Evolutionary conservation across 2,888 invertebrate genomes (phyloP), one percentile per base, ranked within the genome.

Genomic region (Yponomeuta sedellus): DNA sequence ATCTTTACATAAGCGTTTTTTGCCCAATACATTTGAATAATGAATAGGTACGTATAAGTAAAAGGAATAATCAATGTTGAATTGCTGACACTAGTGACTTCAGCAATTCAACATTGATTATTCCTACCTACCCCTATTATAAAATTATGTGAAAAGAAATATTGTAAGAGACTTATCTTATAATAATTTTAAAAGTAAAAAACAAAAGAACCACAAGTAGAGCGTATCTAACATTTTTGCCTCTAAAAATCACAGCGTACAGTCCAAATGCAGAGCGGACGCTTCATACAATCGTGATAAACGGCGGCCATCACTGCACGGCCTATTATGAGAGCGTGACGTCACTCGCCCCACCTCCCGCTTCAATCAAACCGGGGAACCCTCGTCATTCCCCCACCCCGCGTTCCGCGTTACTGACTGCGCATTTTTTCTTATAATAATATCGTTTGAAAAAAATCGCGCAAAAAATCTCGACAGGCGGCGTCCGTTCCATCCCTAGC

Each of bases 351-450:
- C 83, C 87, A 75, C 86, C 86, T 83, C 88, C 85, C 80, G 85
- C 86, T 88, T 88, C 89, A 88, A 89, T 88, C 89, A 89, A 86
- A 86, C 84, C 77, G 88, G 85, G 88, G 89, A 88, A 90, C 89
- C 91, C 91, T 90, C 89, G 88, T 89, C 89, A 89, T 82, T 81
- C 83, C 86, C 88, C 90, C 90, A 89, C 90, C 89, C 89, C 75
- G 82, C 88, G 88, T 86, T 87, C 81, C 86, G 88, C 87, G 86
- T 85, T 86, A 89, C 89, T 88, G 90, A 90, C 89, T 90, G 83
- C 80, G 87, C 88, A 90, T 90, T 90, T 91, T 84, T 89, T 88
- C 87, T 88, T 88, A 88, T 90, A 91, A 91, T 90, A 91, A 91
- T 89, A 90, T 88, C 86, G 88, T 89, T 80, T 59, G 59, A 22